Evolutionary conservation across 2,113 vertebrate species (phyloP), one percentile per base, ranked within the genome.

Genomic region (Arizona elegans): DNA sequence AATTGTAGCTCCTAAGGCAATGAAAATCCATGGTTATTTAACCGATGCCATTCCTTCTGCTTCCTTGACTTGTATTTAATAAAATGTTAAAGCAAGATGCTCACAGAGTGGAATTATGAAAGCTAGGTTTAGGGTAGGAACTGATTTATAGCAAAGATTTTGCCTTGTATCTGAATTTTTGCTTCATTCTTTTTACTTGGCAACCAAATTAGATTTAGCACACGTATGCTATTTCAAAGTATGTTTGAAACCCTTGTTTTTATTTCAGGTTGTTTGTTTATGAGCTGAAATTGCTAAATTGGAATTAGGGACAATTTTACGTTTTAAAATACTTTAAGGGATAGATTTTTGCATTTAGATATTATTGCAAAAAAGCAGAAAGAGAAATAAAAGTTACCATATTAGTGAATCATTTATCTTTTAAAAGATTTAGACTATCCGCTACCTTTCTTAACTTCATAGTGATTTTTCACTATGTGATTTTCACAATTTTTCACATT

Each of bases 1-100:
- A 38, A 93, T 94, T 65, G 52, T 8, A 47, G 86, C 47, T 93
- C 33, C 1, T 0, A n/a, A 50, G 87, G 95, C 94, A 55, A 29
- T 94, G 70, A 26, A 92, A 88, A 96, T 56, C 8, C 85, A 26
- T 90, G 90, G 90, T 56, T 52, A 29, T 90, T 56, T 90, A 10
- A 89, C 93, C 90, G 43, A 91, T 94, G 1, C n/a, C 70, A 52
- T 10, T 58, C 23, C 43, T 59, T 43, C 9, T 58, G 54, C 33
- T 12, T 50, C 29, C 33, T 86, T 21, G 15, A 33, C 92, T 59
- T 88, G 59, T 9, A 13, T 93, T 62, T 94, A 92, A 70, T 54
- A 94, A 55, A 13, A 26, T 94, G 85, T 91, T 94, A 53, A 90
- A 33, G 93, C 94, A 92, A 91, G 21, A 94, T 91, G 56, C 29